Evolutionary conservation across 2,797 vertebrate genomes (phyloP).

Genomic region (Hydrolagus colliei): DNA sequence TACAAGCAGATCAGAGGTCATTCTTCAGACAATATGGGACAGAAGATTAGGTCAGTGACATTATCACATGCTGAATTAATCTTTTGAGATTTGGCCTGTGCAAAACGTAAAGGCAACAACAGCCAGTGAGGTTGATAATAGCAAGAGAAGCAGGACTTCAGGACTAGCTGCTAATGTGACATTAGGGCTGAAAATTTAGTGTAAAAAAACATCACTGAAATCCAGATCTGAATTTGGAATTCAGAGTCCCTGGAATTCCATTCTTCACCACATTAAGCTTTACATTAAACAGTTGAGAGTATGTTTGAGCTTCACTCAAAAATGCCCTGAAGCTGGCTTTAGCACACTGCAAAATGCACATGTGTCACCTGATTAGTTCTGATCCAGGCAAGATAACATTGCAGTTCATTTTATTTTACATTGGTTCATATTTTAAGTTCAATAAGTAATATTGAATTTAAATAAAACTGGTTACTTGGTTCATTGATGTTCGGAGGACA

Average conservation of each 20-base stretch:
- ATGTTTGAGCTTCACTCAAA: too few species aligned
- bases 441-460: too few species aligned
- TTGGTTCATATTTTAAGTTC: too few species aligned
- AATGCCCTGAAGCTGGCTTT: too few species aligned
- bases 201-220: neutral
- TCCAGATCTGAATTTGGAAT: neutral
- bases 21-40: constrained; percentile 8
- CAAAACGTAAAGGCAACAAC: neutral
- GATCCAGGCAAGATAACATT: too few species aligned
- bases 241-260: neutral
- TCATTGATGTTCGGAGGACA: too few species aligned
- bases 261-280: neutral
- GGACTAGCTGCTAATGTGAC: neutral
- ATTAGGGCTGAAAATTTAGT: neutral
- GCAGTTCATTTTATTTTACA: too few species aligned
- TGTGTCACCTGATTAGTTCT: too few species aligned
- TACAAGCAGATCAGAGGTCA: constrained; percentile 13
- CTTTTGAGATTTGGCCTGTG: neutral
- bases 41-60: constrained; percentile 23
- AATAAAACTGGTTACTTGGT: too few species aligned
- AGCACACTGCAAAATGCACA: too few species aligned
- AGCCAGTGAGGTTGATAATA: neutral
- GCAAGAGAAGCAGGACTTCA: neutral
- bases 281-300: too few species aligned
- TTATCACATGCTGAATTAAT: constrained; percentile 29